These are phyloP conservation scores for Sphyrna mokarran DNA, from an alignment of 2,113 vertebrate genomes.

Conservation along the genomic window DNA sequence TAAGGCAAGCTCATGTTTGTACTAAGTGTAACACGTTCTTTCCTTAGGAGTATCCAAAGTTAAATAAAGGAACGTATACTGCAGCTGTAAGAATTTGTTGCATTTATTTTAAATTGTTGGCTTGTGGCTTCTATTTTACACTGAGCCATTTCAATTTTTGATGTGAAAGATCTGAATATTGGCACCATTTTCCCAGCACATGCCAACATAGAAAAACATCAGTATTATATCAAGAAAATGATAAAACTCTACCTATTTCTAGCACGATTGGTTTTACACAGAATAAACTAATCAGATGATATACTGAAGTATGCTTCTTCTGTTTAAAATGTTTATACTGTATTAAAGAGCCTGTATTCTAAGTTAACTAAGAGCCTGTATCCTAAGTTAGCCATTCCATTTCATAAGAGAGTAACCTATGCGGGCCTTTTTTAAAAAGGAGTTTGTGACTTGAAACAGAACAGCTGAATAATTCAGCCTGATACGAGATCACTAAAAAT, in stretches of 20 bases:
- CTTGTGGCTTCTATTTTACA: not conserved
- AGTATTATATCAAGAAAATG: not conserved
- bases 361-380: not conserved
- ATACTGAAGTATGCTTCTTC: not conserved
- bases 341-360: not conserved
- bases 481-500: not conserved
- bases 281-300: not conserved
- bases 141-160: not conserved
- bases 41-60: not conserved
- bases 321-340: not conserved
- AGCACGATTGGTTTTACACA: not conserved
- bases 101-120: not conserved
- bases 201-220: not conserved
- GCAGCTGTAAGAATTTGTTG: not conserved
- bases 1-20: slow-evolving; percentile 20
- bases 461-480: not conserved
- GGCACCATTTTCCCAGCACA: not conserved
- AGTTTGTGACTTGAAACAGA: not conserved
- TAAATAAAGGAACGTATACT: not conserved
- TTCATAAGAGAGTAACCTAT: not conserved
- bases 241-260: not conserved
- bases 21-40: not conserved
- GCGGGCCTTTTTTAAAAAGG: not conserved
- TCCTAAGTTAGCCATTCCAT: not conserved
- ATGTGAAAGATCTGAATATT: not conserved